A percentile compares a stretch with the other conserved stretches of the same genome.
Evolutionary conservation across 2,888 invertebrate genomes (phyloP).

Genomic region (Anthophora plumipes): DNA sequence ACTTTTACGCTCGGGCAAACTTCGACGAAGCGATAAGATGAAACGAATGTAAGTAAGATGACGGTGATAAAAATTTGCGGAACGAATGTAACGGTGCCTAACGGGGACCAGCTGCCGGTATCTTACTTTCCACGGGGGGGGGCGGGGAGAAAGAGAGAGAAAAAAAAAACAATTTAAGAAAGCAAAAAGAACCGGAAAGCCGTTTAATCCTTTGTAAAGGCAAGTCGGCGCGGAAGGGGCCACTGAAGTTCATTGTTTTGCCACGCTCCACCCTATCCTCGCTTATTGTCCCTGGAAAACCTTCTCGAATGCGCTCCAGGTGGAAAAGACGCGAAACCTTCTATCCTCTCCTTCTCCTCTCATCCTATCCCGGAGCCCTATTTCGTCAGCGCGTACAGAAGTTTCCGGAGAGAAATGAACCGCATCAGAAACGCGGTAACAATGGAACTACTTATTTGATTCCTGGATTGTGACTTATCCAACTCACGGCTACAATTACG

Average conservation of each 20-base stretch:
- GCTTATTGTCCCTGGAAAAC: constrained; percentile 59
- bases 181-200: constrained; percentile 54
- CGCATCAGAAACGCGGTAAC: constrained; percentile 21
- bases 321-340: constrained; percentile 51
- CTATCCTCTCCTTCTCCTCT: constrained; percentile 2
- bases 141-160: no score
- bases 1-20: neutral
- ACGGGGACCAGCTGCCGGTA: constrained; percentile 25
- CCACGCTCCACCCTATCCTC: constrained; percentile 50
- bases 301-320: constrained; percentile 52
- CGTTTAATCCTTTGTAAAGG: constrained; percentile 57
- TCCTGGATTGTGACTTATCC: neutral
- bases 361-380: neutral
- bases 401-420: constrained; percentile 32
- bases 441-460: constrained; percentile 29
- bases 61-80: constrained; percentile 18
- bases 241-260: constrained; percentile 63
- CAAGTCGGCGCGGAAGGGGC: constrained; percentile 31
- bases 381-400: constrained; percentile 6
- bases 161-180: constrained; percentile 45
- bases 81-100: constrained; percentile 27
- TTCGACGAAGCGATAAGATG: constrained; percentile 28
- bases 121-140: constrained; percentile 41
- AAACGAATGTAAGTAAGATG: constrained; percentile 33
- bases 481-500: no score